These are phyloP conservation scores for Polia nebulosa DNA, from an alignment of 2,888 invertebrate species.

Conservation along the genomic window DNA sequence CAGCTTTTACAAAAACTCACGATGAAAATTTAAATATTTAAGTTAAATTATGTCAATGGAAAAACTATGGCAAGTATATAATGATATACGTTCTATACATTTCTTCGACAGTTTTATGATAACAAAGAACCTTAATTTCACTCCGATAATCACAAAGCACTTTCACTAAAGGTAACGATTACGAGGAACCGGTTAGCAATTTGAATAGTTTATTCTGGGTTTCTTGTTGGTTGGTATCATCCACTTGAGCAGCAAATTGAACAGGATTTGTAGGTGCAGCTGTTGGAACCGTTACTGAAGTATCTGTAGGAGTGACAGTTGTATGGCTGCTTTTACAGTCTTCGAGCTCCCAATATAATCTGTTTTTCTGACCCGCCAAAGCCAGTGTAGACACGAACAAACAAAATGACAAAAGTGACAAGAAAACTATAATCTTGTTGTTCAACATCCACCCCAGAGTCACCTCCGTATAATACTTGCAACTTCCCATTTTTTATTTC, in stretches of 20 bases:
- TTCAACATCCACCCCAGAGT: constrained; percentile 81
- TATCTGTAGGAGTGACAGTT: background rate
- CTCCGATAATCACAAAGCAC: constrained; percentile 17
- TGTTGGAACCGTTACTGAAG: fast-evolving
- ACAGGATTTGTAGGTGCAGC: fast-evolving
- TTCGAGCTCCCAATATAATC: constrained; percentile 68
- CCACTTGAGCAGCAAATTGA: fast-evolving
- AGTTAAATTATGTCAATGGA: background rate
- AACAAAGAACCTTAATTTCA: constrained; percentile 6
- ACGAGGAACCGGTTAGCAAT: constrained; percentile 15
- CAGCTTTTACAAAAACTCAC: constrained; percentile 1
- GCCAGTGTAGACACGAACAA: constrained; percentile 83
- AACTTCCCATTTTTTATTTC: constrained; percentile 67
- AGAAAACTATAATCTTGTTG: constrained; percentile 84
- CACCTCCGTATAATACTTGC: constrained; percentile 78
- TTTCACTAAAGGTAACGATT: constrained; percentile 12
- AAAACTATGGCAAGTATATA: constrained; percentile 3
- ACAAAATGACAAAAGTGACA: constrained; percentile 80
- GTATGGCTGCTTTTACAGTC: constrained; percentile 58
- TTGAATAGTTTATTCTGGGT: constrained; percentile 9
- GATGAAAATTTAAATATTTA: background rate
- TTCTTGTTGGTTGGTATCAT: too few species aligned
- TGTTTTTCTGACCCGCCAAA: constrained; percentile 80
- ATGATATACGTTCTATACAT: background rate
- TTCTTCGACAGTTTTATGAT: background rate